phyloP scores from a whole-genome alignment of 64 coral and sea anemone genomes.

The Orbicella faveolata region DNA sequence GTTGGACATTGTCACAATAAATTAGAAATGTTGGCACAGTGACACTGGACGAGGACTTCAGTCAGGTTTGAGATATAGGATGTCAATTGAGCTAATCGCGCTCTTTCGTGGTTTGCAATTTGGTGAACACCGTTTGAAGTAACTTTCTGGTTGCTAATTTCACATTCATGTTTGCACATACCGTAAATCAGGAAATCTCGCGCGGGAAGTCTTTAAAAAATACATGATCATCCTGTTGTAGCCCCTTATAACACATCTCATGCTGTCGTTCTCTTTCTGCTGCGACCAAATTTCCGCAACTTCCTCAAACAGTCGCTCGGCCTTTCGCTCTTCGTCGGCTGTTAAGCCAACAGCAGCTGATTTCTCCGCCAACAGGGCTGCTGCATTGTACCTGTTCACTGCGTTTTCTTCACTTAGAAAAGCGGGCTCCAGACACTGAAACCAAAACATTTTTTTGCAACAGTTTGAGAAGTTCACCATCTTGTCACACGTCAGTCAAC shows the following conservation, averaged over 20 bases:
- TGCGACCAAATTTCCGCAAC: conserved; percentile 6
- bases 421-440: conserved; percentile 24
- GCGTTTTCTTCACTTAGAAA: conserved; percentile 44
- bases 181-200: conserved; percentile 16
- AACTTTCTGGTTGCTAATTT: no score
- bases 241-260: conserved; percentile 26
- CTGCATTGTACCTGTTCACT: conserved; percentile 46
- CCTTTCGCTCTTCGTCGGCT: no score
- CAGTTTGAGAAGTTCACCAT: no score
- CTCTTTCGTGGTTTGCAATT: no score
- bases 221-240: conserved; percentile 22
- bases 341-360: not conserved
- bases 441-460: not conserved
- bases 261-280: not conserved
- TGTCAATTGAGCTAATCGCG: no score
- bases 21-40: no score
- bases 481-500: no score
- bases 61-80: no score
- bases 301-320: not conserved
- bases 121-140: not conserved
- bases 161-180: not conserved
- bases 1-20: no score
- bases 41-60: no score
- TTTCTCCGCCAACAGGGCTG: conserved; percentile 43
- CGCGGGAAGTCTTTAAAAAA: not conserved